Conservation (phyloP, 1,140 invertebrate species). For the Sinella curviseta region DNA sequence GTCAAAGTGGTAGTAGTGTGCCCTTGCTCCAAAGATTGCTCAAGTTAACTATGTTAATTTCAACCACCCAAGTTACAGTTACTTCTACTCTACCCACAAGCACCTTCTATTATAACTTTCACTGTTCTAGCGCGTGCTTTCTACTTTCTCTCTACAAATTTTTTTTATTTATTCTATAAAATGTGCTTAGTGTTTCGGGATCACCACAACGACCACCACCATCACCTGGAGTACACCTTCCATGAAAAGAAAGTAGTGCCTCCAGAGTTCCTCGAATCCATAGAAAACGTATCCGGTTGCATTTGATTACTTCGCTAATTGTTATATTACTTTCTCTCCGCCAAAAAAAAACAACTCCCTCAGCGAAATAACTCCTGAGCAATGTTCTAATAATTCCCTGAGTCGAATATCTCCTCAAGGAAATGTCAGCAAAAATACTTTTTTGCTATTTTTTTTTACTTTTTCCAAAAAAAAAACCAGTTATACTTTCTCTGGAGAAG, state of each 20-base stretch:
- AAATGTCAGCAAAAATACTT: no score
- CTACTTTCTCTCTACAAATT: neutral
- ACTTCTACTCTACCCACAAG: neutral
- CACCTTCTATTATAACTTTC: neutral
- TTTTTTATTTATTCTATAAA: neutral
- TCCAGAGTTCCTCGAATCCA: neutral
- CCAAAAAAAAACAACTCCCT: neutral
- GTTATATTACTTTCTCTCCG: neutral
- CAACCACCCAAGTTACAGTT: neutral
- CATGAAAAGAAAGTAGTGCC: neutral
- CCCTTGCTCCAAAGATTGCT: neutral
- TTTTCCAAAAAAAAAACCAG: neutral
- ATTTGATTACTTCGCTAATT: neutral
- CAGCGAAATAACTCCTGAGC: neutral
- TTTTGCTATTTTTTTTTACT: no score
- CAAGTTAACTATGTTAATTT: neutral
- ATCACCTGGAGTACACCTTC: constrained; percentile 13
- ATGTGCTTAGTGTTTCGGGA: neutral
- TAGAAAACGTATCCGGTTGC: neutral
- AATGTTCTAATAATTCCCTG: neutral
- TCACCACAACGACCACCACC: neutral
- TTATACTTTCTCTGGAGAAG: no score
- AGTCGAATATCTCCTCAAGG: neutral
- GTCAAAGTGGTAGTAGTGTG: neutral
- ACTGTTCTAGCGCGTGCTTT: neutral